Percentiles rank a stretch among this genome's conserved stretches.
These are phyloP conservation scores for Zygothrica quintamaculata DNA, from an alignment of 2,888 invertebrate genomes.

Conservation along the genomic window DNA sequence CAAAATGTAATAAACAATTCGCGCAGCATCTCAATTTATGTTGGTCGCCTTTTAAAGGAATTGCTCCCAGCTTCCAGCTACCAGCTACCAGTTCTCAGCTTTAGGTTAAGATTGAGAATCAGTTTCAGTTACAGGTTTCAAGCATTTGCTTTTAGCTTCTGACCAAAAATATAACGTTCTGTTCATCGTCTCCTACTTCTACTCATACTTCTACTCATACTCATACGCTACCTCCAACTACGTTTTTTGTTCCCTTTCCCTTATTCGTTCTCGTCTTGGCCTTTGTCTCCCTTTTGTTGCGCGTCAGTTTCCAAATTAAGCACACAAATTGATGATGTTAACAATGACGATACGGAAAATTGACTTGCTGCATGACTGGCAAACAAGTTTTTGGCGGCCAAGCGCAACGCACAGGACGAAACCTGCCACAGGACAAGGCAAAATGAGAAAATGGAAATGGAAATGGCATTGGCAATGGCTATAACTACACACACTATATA, in stretches of 20 bases:
- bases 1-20: conserved; percentile 78
- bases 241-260: no score
- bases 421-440: conserved; percentile 3
- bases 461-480: conserved; percentile 26
- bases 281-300: conserved; percentile 68
- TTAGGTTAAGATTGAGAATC: conserved; percentile 4
- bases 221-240: no score
- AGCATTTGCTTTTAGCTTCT: conserved; percentile 1
- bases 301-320: conserved; percentile 81
- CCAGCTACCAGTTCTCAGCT: no score
- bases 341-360: conserved; percentile 76
- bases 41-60: conserved; percentile 68
- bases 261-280: conserved; percentile 21
- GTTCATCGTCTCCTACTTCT: neutral
- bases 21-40: conserved; percentile 74
- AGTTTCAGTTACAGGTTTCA: conserved; percentile 6
- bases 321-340: conserved; percentile 81
- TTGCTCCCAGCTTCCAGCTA: no score
- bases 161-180: no score
- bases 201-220: conserved; percentile 9
- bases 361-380: conserved; percentile 74
- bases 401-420: conserved; percentile 59
- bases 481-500: no score
- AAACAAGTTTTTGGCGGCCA: conserved; percentile 73
- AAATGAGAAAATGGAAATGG: conserved; percentile 46